Percentiles rank a stretch among this genome's conserved stretches.
Evolutionary conservation across 1,140 invertebrate species (phyloP).

Genomic region (Gonioctena quinquepunctata): DNA sequence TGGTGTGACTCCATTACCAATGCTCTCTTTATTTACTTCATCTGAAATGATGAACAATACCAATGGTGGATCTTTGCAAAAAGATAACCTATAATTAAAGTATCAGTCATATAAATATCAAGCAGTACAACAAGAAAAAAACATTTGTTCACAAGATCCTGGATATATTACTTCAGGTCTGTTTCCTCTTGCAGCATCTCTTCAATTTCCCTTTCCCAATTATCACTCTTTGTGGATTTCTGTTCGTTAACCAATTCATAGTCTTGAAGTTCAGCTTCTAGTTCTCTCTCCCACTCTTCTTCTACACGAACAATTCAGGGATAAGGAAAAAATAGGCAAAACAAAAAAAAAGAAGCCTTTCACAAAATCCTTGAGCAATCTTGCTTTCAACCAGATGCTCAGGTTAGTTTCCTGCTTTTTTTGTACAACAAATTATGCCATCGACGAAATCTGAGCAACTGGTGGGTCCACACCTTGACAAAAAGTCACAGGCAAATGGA

Average conservation of each 20-base stretch:
- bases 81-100: background rate
- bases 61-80: too few relatives aligned
- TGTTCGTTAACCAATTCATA: conserved; percentile 80
- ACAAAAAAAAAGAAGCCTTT: conserved; percentile 36
- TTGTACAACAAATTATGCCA: conserved; percentile 15
- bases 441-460: conserved; percentile 35
- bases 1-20: too few relatives aligned
- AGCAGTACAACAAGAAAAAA: background rate
- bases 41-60: too few relatives aligned
- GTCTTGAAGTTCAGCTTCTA: conserved; percentile 89
- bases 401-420: conserved; percentile 50
- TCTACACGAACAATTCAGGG: conserved; percentile 59
- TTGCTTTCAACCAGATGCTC: conserved; percentile 46
- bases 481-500: conserved; percentile 15
- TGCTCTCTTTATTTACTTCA: too few relatives aligned
- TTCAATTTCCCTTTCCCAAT: conserved; percentile 52
- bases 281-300: conserved; percentile 92
- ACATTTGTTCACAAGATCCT: too few relatives aligned
- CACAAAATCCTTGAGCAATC: conserved; percentile 29
- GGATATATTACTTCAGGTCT: conserved; percentile 46
- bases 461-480: conserved; percentile 38
- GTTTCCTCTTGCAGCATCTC: conserved; percentile 50
- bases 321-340: conserved; percentile 43
- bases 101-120: conserved; percentile 21
- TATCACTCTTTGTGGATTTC: conserved; percentile 44